phyloP scores from a whole-genome alignment of 2,888 invertebrate species.

The Serrognathus titanus region DNA sequence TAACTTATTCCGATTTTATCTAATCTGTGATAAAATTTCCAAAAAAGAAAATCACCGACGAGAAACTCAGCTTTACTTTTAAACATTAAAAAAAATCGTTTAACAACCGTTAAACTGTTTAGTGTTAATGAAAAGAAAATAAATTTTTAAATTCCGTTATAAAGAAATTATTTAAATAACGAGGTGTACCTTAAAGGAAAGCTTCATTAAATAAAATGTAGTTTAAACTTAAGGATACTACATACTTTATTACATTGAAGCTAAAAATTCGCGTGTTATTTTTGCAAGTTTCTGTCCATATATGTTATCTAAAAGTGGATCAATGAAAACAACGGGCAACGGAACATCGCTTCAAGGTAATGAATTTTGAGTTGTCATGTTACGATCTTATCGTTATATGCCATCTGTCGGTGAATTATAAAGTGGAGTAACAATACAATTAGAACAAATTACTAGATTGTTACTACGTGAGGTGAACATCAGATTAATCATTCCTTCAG shows the following conservation, averaged over 20 bases:
- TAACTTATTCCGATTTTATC: background rate
- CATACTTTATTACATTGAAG: too few species aligned
- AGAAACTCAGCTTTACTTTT: background rate
- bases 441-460: background rate
- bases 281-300: background rate
- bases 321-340: background rate
- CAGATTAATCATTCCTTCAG: too few species aligned
- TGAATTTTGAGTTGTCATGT: background rate
- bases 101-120: too few species aligned
- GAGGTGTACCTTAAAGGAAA: too few species aligned
- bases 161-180: too few species aligned
- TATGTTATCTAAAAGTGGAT: constrained; percentile 1
- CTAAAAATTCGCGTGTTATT: too few species aligned
- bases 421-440: background rate
- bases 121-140: too few species aligned
- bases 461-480: too few species aligned
- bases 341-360: background rate
- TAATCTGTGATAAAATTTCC: background rate
- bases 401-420: background rate
- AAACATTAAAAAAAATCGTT: too few species aligned
- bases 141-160: too few species aligned
- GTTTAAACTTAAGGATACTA: too few species aligned
- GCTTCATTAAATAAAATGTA: too few species aligned
- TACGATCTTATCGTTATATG: background rate
- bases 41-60: background rate